Conservation (phyloP, 2,113 vertebrate genomes). For the Chitala chitala region DNA sequence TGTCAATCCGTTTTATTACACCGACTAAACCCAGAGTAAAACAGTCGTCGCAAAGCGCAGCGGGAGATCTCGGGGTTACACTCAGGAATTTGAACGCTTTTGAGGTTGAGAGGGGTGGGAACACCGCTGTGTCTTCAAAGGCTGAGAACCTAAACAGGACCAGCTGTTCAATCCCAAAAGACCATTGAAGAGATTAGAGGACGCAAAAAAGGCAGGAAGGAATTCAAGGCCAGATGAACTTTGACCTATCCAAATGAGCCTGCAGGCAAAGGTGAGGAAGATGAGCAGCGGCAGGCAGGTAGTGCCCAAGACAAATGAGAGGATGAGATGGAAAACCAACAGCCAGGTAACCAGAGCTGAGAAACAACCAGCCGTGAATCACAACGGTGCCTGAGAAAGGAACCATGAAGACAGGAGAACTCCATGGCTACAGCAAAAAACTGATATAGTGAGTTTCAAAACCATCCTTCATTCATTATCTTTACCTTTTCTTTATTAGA, state of each 20-base stretch:
- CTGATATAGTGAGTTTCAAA: no score
- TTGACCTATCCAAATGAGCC: not conserved
- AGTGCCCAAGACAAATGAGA: not conserved
- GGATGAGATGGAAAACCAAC: not conserved
- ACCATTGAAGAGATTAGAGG: not conserved
- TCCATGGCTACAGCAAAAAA: no score
- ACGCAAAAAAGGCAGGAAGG: not conserved
- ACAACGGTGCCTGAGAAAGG: no score
- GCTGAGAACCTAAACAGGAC: not conserved
- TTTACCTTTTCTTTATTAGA: no score
- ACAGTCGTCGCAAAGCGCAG: not conserved
- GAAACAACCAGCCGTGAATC: no score
- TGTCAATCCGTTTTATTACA: no score
- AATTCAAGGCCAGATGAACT: not conserved
- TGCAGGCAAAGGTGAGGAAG: not conserved
- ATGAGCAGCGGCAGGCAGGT: not conserved
- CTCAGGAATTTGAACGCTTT: not conserved
- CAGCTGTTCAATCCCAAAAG: not conserved
- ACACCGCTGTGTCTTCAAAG: not conserved
- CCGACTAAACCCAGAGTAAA: not conserved
- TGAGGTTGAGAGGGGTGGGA: not conserved
- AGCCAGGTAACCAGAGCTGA: no score
- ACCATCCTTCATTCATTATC: no score
- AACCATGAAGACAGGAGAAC: no score
- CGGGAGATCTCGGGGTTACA: not conserved